Percentiles rank a stretch among this genome's conserved stretches.
phyloP scores from a whole-genome alignment of 2,797 vertebrate species.

The Eospalax fontanierii region DNA sequence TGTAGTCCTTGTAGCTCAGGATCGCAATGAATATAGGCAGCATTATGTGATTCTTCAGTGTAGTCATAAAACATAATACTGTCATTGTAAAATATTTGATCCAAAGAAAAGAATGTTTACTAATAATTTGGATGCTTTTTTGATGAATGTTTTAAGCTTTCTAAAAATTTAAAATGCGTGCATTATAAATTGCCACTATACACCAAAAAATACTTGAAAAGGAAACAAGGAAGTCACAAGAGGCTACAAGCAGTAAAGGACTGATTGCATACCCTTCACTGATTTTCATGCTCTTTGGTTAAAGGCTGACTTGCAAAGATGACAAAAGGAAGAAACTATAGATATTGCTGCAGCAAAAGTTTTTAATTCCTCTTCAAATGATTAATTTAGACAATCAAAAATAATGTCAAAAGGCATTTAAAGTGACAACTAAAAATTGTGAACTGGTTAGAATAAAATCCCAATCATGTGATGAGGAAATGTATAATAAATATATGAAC shows the following conservation, averaged over 20 bases:
- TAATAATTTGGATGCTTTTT: background rate
- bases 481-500: conserved; percentile 80
- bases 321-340: background rate
- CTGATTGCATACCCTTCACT: background rate
- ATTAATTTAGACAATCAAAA: conserved; percentile 53
- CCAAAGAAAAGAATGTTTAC: background rate
- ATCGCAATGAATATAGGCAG: background rate
- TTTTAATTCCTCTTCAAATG: conserved; percentile 33
- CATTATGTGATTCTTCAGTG: rapidly evolving
- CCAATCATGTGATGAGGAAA: conserved; percentile 3
- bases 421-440: conserved; percentile 11
- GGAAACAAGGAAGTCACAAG: background rate
- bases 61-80: background rate
- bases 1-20: background rate
- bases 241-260: background rate
- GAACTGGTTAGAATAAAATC: conserved; percentile 9
- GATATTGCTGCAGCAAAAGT: background rate
- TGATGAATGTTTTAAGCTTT: background rate
- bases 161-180: background rate
- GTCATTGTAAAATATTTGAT: background rate
- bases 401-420: conserved; percentile 49
- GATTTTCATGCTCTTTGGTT: background rate
- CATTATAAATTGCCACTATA: background rate
- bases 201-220: background rate
- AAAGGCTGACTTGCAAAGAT: background rate